Evolutionary conservation across 1,140 invertebrate genomes (phyloP), one percentile per base, ranked within the genome.

Genomic region (Riptortus pedestris): DNA sequence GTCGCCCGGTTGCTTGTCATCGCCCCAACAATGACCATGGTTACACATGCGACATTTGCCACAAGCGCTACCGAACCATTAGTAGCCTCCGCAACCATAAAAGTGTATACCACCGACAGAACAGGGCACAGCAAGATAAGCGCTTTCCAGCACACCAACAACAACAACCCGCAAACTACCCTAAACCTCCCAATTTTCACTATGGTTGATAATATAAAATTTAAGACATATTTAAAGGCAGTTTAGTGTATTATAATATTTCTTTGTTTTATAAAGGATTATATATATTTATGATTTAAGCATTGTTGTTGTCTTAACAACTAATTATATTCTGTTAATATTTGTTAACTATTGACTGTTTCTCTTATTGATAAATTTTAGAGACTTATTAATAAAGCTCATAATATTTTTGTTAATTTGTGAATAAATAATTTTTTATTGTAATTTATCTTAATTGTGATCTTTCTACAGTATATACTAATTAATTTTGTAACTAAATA

Each of bases 11-110:
- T 60, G 51, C 29, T 62, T 38, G 51, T 78, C 87, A 88, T 81
- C 80, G 85, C 71, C 87, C 87, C 69, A 87, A 86, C 73, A 83
- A 86, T 78, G 86, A 88, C 78, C 86, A 86, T 68, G 65, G 63
- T 57, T 65, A 66, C 22, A 85, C 88, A 72, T 91, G 88, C 82
- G 89, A 88, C 79, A 88, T 90, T 76, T 91, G 88, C 80, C 88
- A 87, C 74, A 83, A 88, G 71, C 86, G 88, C 69, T 91, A 90
- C 80, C 88, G 87, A 78, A 89, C 87, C 73, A 81, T 90, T 71
- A 90, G 90, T 79, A 88, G 86, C 73, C 81, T 90, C 67, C 80
- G 88, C 71, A 90, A 90, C 79, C 88, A 90, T 81, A 90, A 89
- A 82, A 90, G 87, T 76, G 90, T 90, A 79, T 90, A 90, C 75